phyloP scores from a whole-genome alignment of 2,797 vertebrate species.

The Eurystomus glaucurus region DNA sequence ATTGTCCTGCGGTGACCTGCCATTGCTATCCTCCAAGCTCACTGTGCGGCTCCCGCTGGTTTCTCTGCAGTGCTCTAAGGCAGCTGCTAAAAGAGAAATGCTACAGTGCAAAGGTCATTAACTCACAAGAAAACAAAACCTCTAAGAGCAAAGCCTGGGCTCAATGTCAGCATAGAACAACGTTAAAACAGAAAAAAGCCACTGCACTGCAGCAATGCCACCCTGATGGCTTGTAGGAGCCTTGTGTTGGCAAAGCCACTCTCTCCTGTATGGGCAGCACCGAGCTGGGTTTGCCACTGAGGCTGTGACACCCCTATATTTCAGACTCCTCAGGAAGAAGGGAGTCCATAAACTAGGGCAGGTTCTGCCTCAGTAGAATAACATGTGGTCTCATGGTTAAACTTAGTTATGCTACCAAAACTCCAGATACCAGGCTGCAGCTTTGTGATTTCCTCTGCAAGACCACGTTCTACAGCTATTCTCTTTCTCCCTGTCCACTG shows the following conservation, averaged over 20 bases:
- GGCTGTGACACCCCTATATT: not conserved
- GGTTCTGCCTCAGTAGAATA: not conserved
- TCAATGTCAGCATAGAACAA: not conserved
- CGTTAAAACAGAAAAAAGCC: not conserved
- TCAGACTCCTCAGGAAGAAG: not conserved
- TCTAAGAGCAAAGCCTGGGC: not conserved
- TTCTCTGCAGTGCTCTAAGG: not conserved
- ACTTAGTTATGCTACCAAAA: not conserved
- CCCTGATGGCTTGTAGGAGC: fast-evolving
- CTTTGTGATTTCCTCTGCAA: not conserved
- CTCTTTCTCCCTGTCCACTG: not conserved
- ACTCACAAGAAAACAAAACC: not conserved
- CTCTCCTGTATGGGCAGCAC: fast-evolving
- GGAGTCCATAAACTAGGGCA: not conserved
- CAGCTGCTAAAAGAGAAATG: not conserved
- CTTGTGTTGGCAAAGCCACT: fast-evolving
- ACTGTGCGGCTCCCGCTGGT: fast-evolving
- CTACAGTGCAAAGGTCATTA: not conserved
- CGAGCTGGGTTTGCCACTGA: not conserved
- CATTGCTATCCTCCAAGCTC: not conserved
- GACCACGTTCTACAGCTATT: not conserved
- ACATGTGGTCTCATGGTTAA: not conserved
- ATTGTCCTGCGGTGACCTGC: not conserved
- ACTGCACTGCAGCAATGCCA: not conserved
- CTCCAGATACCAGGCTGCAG: not conserved